A percentile compares a stretch with the other conserved stretches of the same genome.
phyloP scores from a whole-genome alignment of 1,140 invertebrate genomes.

The Drosophila bocqueti region DNA sequence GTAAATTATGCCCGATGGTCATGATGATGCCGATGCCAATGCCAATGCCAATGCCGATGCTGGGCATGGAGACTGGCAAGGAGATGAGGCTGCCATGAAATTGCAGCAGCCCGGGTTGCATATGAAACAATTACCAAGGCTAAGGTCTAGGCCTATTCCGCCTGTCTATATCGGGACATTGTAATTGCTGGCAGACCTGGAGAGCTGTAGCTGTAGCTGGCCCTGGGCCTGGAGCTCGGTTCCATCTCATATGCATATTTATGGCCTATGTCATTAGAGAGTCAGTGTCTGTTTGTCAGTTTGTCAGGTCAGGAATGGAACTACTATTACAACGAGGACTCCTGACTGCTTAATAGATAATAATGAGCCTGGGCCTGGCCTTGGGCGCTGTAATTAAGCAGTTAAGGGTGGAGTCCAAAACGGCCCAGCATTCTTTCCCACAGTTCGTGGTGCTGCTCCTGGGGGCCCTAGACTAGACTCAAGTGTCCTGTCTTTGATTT shows the following conservation, averaged over 20 bases:
- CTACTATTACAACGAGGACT: slow-evolving; percentile 28
- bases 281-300: slow-evolving; percentile 58
- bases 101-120: slow-evolving; percentile 49
- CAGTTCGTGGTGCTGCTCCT: slow-evolving; percentile 52
- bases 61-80: slow-evolving; percentile 11
- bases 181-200: slow-evolving; percentile 62
- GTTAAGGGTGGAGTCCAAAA: slow-evolving; percentile 63
- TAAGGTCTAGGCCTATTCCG: slow-evolving; percentile 26
- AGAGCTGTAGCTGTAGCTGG: not conserved
- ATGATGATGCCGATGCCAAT: slow-evolving; percentile 55
- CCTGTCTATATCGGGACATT: slow-evolving; percentile 72
- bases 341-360: slow-evolving; percentile 81
- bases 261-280: slow-evolving; percentile 77
- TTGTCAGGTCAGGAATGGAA: slow-evolving; percentile 43
- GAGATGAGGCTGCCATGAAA: slow-evolving; percentile 41
- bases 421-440: slow-evolving; percentile 63
- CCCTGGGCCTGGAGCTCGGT: not conserved
- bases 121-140: slow-evolving; percentile 81
- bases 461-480: slow-evolving; percentile 36
- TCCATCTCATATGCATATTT: slow-evolving; percentile 63
- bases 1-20: slow-evolving; percentile 83
- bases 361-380: slow-evolving; percentile 59
- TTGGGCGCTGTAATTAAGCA: slow-evolving; percentile 83
- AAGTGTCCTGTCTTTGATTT: slow-evolving; percentile 78
- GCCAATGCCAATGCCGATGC: slow-evolving; percentile 10